phyloP scores from a whole-genome alignment of 2,888 invertebrate species.

The Philhelius pedissequus region DNA sequence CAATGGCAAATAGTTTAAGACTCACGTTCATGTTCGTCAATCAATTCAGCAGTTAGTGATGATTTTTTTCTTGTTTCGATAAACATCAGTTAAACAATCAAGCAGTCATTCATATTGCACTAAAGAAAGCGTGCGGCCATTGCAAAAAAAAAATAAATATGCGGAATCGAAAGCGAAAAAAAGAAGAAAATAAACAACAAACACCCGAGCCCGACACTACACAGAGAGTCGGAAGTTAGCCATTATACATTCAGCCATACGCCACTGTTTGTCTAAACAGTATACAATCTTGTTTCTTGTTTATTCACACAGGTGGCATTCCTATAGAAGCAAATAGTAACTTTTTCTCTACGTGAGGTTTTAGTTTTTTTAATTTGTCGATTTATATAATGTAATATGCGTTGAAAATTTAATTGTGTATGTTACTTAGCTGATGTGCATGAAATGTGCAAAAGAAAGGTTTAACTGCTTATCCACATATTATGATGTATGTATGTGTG shows the following conservation, averaged over 20 bases:
- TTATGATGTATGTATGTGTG: background rate
- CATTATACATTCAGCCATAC: conserved; percentile 48
- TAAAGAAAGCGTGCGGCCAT: conserved; percentile 39
- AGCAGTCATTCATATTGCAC: conserved; percentile 25
- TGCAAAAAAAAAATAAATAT: conserved; percentile 2
- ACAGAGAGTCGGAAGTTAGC: conserved; percentile 51
- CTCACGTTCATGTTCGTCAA: conserved; percentile 31
- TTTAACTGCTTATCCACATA: background rate
- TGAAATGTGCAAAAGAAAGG: conserved; percentile 24
- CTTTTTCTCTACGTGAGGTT: conserved; percentile 42
- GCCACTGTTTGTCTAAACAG: conserved; percentile 45
- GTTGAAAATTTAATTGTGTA: conserved; percentile 45
- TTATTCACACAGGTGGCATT: conserved; percentile 48
- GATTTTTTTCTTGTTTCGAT: background rate
- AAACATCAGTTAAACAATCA: conserved; percentile 21
- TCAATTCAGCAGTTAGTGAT: conserved; percentile 23
- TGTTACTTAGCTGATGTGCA: background rate
- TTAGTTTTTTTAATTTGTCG: background rate
- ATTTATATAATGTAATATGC: conserved; percentile 30
- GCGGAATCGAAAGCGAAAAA: conserved; percentile 42
- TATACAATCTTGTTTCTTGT: conserved; percentile 29
- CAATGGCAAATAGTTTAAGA: conserved; percentile 14
- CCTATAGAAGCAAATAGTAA: background rate
- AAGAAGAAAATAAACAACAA: conserved; percentile 15
- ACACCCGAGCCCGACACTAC: background rate